A percentile compares a stretch with the other conserved stretches of the same genome.
Evolutionary conservation across 2,888 invertebrate genomes (phyloP).

Genomic region (Eupithecia inturbata): DNA sequence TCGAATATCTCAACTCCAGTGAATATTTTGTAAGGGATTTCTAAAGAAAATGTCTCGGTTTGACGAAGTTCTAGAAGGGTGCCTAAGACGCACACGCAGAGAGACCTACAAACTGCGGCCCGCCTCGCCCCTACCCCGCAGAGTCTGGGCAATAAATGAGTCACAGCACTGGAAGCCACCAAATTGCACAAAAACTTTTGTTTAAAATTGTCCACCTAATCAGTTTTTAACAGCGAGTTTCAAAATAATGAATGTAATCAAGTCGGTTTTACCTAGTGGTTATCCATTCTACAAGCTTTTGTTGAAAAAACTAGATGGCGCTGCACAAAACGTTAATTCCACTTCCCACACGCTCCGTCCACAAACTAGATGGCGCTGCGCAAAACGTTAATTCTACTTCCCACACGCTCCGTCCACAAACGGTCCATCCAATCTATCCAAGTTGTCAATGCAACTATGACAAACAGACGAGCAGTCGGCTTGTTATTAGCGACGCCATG

Average conservation of each 20-base stretch:
- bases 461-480: conserved; percentile 52
- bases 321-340: neutral
- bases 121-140: neutral
- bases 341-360: conserved; percentile 17
- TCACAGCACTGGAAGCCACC: neutral
- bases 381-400: neutral
- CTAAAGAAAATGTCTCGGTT: neutral
- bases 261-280: neutral
- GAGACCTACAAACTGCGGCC: neutral
- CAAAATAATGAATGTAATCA: neutral
- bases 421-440: conserved; percentile 35
- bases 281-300: neutral
- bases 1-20: neutral
- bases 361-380: neutral
- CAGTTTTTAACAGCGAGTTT: neutral
- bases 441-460: conserved; percentile 52
- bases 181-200: neutral
- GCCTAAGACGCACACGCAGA: neutral
- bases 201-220: neutral
- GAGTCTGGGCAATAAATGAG: neutral
- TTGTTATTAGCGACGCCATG: conserved; percentile 57
- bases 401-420: conserved; percentile 14
- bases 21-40: neutral
- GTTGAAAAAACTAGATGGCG: neutral
- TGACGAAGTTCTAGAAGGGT: neutral